A percentile compares a stretch with the other conserved stretches of the same genome.
Conservation (phyloP, 2,113 vertebrate species). For the Hippocampus abdominalis region DNA sequence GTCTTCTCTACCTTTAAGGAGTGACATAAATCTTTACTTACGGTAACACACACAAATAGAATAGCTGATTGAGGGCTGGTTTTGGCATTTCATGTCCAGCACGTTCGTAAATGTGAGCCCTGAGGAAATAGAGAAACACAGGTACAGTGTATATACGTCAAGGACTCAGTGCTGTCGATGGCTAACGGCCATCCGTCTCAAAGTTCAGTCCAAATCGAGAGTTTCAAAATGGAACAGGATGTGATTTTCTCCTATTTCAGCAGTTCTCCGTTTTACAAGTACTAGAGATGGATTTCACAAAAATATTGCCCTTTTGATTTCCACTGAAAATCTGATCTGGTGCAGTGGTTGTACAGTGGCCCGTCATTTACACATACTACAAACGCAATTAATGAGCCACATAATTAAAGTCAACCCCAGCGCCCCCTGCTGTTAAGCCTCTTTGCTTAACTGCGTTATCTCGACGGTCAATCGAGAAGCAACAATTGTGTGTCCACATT, state of each 20-base stretch:
- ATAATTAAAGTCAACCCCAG: slow-evolving; percentile 10
- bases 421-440: slow-evolving; percentile 8
- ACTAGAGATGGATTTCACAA: slow-evolving; percentile 29
- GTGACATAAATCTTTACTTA: slow-evolving; percentile 43
- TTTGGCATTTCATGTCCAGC: slow-evolving; percentile 35
- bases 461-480: slow-evolving; percentile 32
- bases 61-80: slow-evolving; percentile 50
- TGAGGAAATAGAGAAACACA: slow-evolving; percentile 64
- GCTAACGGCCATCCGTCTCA: slow-evolving; percentile 15
- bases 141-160: slow-evolving; percentile 37
- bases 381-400: slow-evolving; percentile 21
- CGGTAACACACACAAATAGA: slow-evolving; percentile 45
- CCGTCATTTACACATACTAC: slow-evolving; percentile 51
- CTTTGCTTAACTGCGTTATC: slow-evolving; percentile 11
- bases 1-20: slow-evolving; percentile 37
- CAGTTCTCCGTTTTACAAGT: slow-evolving; percentile 21
- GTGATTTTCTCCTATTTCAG: slow-evolving; percentile 9
- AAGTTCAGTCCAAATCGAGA: slow-evolving; percentile 8
- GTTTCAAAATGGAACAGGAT: background rate
- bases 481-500: slow-evolving; percentile 51
- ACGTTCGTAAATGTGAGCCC: slow-evolving; percentile 58
- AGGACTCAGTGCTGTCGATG: slow-evolving; percentile 38
- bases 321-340: slow-evolving; percentile 43
- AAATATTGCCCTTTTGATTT: slow-evolving; percentile 60
- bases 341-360: slow-evolving; percentile 41